Evolutionary conservation across 2,113 vertebrate genomes (phyloP).

Genomic region (Paramormyrops kingsleyae): DNA sequence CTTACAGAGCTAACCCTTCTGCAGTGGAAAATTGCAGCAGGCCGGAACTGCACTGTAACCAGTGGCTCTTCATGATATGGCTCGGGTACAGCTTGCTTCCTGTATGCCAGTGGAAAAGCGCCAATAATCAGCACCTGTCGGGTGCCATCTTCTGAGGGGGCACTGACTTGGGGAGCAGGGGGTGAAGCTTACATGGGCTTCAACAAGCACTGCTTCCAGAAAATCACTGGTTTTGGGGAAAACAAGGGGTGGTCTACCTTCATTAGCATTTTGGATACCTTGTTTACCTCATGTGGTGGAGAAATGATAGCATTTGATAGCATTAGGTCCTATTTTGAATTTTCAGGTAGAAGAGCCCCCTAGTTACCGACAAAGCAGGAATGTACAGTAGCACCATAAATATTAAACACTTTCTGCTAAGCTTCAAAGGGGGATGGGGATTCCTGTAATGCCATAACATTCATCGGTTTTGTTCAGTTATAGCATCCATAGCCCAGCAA

Average conservation of each 20-base stretch:
- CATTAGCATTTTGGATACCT: neutral
- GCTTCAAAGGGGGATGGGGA: neutral
- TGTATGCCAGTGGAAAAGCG: neutral
- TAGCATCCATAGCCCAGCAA: neutral
- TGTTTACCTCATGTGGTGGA: neutral
- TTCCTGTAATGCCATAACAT: too few relatives aligned
- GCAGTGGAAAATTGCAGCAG: neutral
- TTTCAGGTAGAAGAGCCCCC: neutral
- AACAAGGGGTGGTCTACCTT: neutral
- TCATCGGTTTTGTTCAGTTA: neutral
- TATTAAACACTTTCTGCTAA: neutral
- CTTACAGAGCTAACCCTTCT: neutral
- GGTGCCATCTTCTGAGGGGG: neutral
- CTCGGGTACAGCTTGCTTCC: neutral
- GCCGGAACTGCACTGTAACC: neutral
- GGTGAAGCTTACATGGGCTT: neutral
- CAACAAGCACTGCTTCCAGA: too few relatives aligned
- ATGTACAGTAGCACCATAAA: neutral
- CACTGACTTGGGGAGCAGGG: neutral
- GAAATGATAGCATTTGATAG: neutral
- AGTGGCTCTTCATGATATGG: neutral
- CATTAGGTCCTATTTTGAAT: neutral
- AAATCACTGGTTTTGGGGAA: neutral
- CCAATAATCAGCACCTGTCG: neutral
- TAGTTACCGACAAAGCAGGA: neutral